Conservation (phyloP, 2,888 invertebrate genomes). For the Eilema depressum region DNA sequence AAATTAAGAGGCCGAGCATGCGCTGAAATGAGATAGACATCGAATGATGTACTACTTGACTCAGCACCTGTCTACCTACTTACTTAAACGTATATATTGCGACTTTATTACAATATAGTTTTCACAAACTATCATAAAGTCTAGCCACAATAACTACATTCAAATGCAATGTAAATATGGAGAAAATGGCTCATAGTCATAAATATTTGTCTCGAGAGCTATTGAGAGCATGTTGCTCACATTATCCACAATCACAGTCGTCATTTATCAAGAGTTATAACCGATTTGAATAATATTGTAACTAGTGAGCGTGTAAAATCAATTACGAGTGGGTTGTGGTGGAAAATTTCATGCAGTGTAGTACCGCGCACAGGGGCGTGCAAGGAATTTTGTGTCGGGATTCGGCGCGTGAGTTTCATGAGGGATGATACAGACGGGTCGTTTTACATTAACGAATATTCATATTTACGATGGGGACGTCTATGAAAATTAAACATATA, state of each 20-base stretch:
- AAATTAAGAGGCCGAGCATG: not conserved
- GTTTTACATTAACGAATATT: not conserved
- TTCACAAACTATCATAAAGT: conserved; percentile 25
- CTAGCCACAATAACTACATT: conserved; percentile 7
- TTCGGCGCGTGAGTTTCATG: conserved; percentile 32
- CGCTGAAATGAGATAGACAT: not conserved
- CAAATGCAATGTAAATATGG: conserved; percentile 19
- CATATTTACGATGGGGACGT: not conserved
- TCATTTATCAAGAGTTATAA: conserved; percentile 70
- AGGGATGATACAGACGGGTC: conserved; percentile 33
- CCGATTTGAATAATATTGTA: conserved; percentile 63
- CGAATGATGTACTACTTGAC: not conserved
- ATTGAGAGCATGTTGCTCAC: conserved; percentile 45
- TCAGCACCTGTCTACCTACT: conserved; percentile 12
- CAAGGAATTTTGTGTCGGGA: conserved; percentile 27
- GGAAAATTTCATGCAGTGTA: conserved; percentile 54
- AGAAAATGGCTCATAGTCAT: conserved; percentile 27
- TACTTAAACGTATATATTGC: not conserved
- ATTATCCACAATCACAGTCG: conserved; percentile 68
- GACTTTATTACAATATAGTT: not conserved
- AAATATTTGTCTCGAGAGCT: conserved; percentile 49
- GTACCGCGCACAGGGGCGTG: conserved; percentile 36
- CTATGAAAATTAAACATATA: not conserved
- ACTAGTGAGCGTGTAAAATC: conserved; percentile 51
- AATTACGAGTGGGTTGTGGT: conserved; percentile 48